Base-by-base conservation (phyloP, 1,140 invertebrate genomes). In the Drosophila miranda region DNA sequence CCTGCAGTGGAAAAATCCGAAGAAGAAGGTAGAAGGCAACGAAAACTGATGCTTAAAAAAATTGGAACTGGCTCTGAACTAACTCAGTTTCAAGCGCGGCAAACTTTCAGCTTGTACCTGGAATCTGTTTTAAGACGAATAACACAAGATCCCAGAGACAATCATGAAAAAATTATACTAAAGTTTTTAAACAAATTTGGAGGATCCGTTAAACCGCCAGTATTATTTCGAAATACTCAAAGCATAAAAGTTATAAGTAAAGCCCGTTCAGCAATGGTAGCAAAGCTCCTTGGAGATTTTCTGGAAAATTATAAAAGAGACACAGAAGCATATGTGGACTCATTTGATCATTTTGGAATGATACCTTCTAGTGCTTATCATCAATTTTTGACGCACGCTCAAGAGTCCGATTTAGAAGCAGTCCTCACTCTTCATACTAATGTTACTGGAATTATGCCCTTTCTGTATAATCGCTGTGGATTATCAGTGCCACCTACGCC, bases 261-360 rank as follows among this genome's bases (percentile, higher is more conserved):
- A 91, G 97, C 97, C 90, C 92, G 96, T 28, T 94, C 96, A 52
- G 96, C 97, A 11, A 95, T 98, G 69, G 95, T 97, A 49, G 96
- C 97, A 1, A 98, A 97, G 91, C 95, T 98, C 84, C 92, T 98
- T n/a, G 96, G 96, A 76, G 97, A 98, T 91, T 98, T 98, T 92
- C 93, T 98, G 51, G 96, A 97, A 91, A 92, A 96, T 58, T 98
- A 98, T 91, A 96, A 96, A 89, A 93, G 95, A 81, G 97, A 97
- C 92, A 96, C 96, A 0, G 95, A 97, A 70, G 89, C 95, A 28
- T 95, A 94, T 78, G 92, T 93, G 26, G 94, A 95, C 89, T 93
- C 94, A 23, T 93, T 93, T 67, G 94, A 95, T 81, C 92, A 93
- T 73, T 93, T 93, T 50, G 92, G 92, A 63, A 93, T 93, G 64